phyloP scores from a whole-genome alignment of 2,888 invertebrate species.

The Xestobium rufovillosum region DNA sequence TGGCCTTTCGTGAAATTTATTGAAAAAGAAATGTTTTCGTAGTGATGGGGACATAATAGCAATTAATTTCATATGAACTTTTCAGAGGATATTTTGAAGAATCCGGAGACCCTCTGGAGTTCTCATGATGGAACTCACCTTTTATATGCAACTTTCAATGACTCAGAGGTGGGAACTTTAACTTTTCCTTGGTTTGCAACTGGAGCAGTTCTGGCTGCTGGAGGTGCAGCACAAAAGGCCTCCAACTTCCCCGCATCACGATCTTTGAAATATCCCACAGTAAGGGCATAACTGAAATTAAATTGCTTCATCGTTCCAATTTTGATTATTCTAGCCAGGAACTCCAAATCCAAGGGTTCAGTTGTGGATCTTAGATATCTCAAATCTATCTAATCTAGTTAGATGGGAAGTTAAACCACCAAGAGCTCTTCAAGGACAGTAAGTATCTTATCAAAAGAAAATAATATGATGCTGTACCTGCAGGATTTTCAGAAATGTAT shows the following conservation, averaged over 20 bases:
- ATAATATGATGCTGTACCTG: no score
- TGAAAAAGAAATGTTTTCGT: no score
- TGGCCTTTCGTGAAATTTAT: no score
- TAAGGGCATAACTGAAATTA: slow-evolving; percentile 36
- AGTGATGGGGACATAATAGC: no score
- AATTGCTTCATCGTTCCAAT: slow-evolving; percentile 2
- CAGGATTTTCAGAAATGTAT: no score
- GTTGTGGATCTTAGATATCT: slow-evolving; percentile 72
- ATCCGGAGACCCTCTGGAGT: slow-evolving; percentile 80
- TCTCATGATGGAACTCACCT: slow-evolving; percentile 74
- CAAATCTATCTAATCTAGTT: slow-evolving; percentile 56
- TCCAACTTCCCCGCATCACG: slow-evolving; percentile 68
- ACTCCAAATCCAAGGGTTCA: slow-evolving; percentile 78
- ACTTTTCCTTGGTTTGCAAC: slow-evolving; percentile 77
- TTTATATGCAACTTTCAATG: slow-evolving; percentile 81
- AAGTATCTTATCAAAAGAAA: no score
- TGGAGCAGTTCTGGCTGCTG: slow-evolving; percentile 54
- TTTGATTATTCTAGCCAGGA: slow-evolving; percentile 56
- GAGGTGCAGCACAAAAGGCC: slow-evolving; percentile 45
- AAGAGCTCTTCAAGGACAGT: slow-evolving; percentile 70
- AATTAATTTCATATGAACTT: no score
- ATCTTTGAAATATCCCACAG: slow-evolving; percentile 78
- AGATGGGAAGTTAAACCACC: slow-evolving; percentile 67
- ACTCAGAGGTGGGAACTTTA: slow-evolving; percentile 67
- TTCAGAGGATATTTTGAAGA: slow-evolving; percentile 80